Base-by-base conservation (phyloP, 1,140 invertebrate genomes). In the Gryllus bimaculatus region DNA sequence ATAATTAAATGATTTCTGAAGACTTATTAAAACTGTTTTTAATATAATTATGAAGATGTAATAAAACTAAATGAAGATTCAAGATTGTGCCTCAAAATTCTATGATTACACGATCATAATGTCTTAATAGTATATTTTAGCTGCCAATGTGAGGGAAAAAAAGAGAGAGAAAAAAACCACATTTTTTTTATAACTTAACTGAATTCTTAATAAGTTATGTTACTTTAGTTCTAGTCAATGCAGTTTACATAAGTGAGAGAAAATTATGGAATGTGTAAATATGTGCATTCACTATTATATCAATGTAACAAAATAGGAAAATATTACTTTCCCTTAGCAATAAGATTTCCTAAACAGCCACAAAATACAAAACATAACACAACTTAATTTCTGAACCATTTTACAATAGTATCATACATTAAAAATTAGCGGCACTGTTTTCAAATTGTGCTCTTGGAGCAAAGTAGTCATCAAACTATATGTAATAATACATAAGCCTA, bases 191-290 rank as follows among this genome's bases (percentile, higher is more conserved):
- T n/a, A n/a, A n/a, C n/a, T n/a, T 39, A 39, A 39, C 26, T 39
- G 26, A 39, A 39, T 39, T 39, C 26, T 39, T 39, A 39, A 5
- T 2, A 39, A 39, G 26, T 39, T 39, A 39, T 39, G 26, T 39
- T 2, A 39, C 26, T 39, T 39, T 39, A 39, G 1, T 39, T 39
- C 26, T 39, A 39, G 26, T 5, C 26, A 39, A 39, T 39, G 26
- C 26, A 39, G 26, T 39, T 39, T 39, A 39, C 26, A 39, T 39
- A 39, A 39, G 26, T 39, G 26, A 39, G 26, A 39, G 26, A 66
- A 66, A 13, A 66, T 66, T 66, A 66, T 66, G 54, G 54, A 66
- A 66, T 66, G 54, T 66, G 54, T 66, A 66, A 66, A 66, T 66
- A 10, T 66, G 54, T 66, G 54, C 54, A 66, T 66, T 66, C 54